phyloP scores from a whole-genome alignment of 2,888 invertebrate species.

The Periphyllus acericola region DNA sequence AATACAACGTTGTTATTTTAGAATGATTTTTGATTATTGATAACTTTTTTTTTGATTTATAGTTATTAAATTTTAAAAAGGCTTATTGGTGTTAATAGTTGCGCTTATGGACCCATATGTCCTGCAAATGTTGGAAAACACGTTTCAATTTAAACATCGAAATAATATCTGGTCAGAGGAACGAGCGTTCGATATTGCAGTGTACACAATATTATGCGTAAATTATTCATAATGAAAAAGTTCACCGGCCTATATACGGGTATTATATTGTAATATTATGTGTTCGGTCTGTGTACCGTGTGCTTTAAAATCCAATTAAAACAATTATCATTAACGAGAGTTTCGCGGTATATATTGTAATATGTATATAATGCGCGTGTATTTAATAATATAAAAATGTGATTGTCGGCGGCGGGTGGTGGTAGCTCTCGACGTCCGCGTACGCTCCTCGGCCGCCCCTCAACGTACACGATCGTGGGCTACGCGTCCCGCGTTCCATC shows the following conservation, averaged over 20 bases:
- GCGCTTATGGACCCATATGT: no score
- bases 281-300: not conserved
- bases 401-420: not conserved
- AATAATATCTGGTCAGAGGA: not conserved
- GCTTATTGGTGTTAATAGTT: no score
- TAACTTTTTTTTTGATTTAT: no score
- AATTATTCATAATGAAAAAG: not conserved
- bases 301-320: slow-evolving; percentile 18
- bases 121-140: no score
- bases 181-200: not conserved
- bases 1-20: not conserved
- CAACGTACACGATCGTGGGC: not conserved
- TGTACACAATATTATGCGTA: no score
- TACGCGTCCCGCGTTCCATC: no score
- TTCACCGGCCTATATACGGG: not conserved
- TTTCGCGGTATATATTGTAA: not conserved
- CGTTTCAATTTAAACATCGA: not conserved
- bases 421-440: not conserved
- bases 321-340: slow-evolving; percentile 17
- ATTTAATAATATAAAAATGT: not conserved
- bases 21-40: no score
- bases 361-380: not conserved
- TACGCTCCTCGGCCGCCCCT: not conserved
- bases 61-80: no score
- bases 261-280: no score